These are phyloP conservation scores for Enteromius fasciolatus DNA, from an alignment of 2,797 vertebrate genomes.

Conservation along the genomic window DNA sequence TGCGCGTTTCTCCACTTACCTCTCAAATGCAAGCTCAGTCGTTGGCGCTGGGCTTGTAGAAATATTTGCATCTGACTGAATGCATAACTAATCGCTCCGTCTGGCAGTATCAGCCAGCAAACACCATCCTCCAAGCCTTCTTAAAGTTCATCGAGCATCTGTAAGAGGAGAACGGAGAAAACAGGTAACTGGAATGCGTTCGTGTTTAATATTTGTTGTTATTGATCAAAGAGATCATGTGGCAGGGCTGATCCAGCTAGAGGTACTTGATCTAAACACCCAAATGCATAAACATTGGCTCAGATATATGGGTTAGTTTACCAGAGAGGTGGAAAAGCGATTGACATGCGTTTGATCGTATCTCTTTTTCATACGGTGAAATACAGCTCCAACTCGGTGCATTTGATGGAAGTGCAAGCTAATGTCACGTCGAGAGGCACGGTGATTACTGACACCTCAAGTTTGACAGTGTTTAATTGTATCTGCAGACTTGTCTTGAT, in stretches of 20 bases:
- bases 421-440: background rate
- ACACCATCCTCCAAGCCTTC: constrained; percentile 22
- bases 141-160: constrained; percentile 33
- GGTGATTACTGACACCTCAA: background rate
- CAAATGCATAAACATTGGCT: background rate
- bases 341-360: background rate
- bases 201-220: background rate
- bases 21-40: constrained; percentile 8
- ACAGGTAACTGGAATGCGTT: constrained; percentile 44
- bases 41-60: constrained; percentile 32
- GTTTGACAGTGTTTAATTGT: background rate
- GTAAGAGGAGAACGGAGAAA: constrained; percentile 2
- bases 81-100: constrained; percentile 55
- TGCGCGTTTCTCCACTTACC: background rate
- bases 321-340: background rate
- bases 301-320: background rate
- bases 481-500: constrained; percentile 17
- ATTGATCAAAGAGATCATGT: background rate
- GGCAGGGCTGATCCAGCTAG: background rate
- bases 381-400: background rate
- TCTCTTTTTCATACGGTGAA: background rate
- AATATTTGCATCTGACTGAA: constrained; percentile 54
- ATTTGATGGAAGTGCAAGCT: constrained; percentile 5
- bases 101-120: constrained; percentile 44
- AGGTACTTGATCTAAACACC: background rate